Percentiles rank a stretch among this genome's conserved stretches.
Conservation (phyloP, 2,888 invertebrate species). For the Tuberolachnus salignus region DNA sequence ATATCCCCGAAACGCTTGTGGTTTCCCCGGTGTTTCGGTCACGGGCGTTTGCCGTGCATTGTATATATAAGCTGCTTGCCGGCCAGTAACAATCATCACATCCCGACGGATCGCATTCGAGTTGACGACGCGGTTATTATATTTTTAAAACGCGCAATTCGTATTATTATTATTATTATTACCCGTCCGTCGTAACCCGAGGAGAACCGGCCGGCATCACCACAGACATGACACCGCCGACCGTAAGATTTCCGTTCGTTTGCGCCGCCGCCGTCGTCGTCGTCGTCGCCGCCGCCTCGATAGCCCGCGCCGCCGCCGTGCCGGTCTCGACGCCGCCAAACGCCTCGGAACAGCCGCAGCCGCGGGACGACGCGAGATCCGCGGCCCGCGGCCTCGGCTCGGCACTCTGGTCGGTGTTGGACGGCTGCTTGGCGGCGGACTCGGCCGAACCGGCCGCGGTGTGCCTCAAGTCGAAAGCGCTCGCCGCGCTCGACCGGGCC, state of each 20-base stretch:
- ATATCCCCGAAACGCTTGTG: no score
- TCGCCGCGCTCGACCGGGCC: slow-evolving; percentile 32
- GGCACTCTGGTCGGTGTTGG: slow-evolving; percentile 38
- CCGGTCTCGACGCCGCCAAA: not conserved
- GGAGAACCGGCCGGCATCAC: not conserved
- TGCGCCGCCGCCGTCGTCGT: not conserved
- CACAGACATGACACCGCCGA: not conserved
- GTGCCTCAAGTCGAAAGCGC: slow-evolving; percentile 48
- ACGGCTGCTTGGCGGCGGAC: slow-evolving; percentile 39
- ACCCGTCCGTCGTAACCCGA: not conserved
- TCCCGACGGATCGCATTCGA: not conserved
- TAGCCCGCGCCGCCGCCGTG: no score
- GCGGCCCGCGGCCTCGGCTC: not conserved
- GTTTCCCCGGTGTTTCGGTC: no score
- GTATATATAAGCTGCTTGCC: no score
- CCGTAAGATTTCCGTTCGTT: not conserved
- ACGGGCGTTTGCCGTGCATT: no score
- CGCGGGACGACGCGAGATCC: not conserved
- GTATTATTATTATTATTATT: no score
- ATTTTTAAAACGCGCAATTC: no score
- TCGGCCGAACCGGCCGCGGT: slow-evolving; percentile 10
- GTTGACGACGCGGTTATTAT: no score
- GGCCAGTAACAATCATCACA: not conserved
- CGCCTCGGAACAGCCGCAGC: not conserved
- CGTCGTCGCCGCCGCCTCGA: no score